A percentile compares a stretch with the other conserved stretches of the same genome.
These are phyloP conservation scores for Hylaeus anthracinus DNA, from an alignment of 1,140 invertebrate genomes.

Conservation along the genomic window DNA sequence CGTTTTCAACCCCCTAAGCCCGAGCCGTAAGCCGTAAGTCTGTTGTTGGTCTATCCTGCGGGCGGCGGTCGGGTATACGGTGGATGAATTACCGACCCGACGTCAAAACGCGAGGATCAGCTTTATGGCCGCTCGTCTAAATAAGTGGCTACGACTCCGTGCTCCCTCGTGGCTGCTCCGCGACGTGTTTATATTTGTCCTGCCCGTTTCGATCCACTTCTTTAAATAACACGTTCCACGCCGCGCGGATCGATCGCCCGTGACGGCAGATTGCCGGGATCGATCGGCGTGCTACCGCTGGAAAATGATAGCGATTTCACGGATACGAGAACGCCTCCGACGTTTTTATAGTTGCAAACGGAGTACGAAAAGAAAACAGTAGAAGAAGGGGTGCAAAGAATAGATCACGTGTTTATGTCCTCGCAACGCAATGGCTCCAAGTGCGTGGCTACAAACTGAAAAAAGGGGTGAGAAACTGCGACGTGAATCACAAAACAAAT, in stretches of 20 bases:
- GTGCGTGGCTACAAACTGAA: too few species aligned
- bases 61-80: constrained; percentile 54
- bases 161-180: background rate
- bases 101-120: constrained; percentile 61
- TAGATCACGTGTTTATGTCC: too few species aligned
- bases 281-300: background rate
- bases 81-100: constrained; percentile 78
- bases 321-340: background rate
- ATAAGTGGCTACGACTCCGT: constrained; percentile 54
- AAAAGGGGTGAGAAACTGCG: too few species aligned
- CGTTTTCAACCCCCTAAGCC: constrained; percentile 77
- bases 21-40: constrained; percentile 37
- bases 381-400: too few species aligned
- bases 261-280: constrained; percentile 13
- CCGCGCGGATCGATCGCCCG: background rate
- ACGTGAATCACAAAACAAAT: too few species aligned
- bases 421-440: too few species aligned
- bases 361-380: too few species aligned
- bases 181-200: constrained; percentile 21
- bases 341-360: too few species aligned
- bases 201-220: constrained; percentile 6
- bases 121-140: constrained; percentile 58
- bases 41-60: constrained; percentile 61
- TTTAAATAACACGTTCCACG: constrained; percentile 17
- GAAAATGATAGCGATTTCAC: background rate